Evolutionary conservation across 2,888 invertebrate species (phyloP).

Genomic region (Heliconius hortense): DNA sequence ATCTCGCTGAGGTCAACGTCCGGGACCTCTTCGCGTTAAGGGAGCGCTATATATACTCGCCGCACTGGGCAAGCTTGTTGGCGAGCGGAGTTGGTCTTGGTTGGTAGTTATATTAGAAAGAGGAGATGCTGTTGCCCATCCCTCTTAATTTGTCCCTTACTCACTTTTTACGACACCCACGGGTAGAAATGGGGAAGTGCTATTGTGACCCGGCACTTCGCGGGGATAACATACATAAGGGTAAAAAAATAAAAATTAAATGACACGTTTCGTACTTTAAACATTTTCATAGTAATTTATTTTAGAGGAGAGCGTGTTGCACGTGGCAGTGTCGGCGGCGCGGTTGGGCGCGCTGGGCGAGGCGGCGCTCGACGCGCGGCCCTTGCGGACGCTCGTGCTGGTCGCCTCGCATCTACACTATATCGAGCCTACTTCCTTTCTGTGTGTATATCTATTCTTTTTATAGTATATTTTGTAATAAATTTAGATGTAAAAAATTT

Average conservation of each 20-base stretch:
- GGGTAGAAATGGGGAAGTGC: too few relatives aligned
- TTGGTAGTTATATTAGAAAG: too few relatives aligned
- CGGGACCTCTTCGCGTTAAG: too few relatives aligned
- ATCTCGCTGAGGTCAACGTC: too few relatives aligned
- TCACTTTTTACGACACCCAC: too few relatives aligned
- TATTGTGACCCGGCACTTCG: too few relatives aligned
- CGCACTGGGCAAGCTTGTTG: too few relatives aligned
- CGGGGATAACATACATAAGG: too few relatives aligned
- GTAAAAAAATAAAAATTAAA: background rate
- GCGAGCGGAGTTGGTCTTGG: too few relatives aligned
- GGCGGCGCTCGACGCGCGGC: slow-evolving; percentile 86
- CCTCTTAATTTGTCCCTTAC: too few relatives aligned
- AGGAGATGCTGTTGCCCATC: too few relatives aligned
- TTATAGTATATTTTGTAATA: background rate
- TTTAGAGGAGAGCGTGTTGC: slow-evolving; percentile 77
- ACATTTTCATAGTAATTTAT: background rate
- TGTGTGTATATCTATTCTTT: slow-evolving; percentile 30
- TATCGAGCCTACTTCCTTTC: slow-evolving; percentile 86
- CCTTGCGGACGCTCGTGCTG: slow-evolving; percentile 88
- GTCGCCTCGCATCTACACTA: slow-evolving; percentile 88
- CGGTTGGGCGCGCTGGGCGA: slow-evolving; percentile 85
- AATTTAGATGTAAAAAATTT: background rate
- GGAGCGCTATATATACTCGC: too few relatives aligned
- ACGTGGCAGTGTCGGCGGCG: slow-evolving; percentile 86
- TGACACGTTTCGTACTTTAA: background rate